phyloP scores from a whole-genome alignment of 2,113 vertebrate genomes.

The Trogon melanurus region DNA sequence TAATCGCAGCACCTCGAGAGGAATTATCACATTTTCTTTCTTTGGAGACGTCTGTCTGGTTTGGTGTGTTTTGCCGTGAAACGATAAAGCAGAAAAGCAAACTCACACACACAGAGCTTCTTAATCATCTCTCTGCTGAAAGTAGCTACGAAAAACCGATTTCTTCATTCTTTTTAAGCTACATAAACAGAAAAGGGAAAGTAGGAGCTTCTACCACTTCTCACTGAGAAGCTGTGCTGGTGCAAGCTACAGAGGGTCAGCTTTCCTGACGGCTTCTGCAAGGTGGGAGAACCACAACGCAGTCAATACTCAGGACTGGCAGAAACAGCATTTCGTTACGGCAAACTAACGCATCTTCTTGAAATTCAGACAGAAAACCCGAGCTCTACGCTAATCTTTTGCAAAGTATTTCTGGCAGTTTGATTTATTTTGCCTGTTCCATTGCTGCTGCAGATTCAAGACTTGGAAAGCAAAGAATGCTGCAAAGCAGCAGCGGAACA shows the following conservation, averaged over 20 bases:
- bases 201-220: neutral
- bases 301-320: neutral
- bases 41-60: constrained; percentile 11
- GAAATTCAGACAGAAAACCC: constrained; percentile 22
- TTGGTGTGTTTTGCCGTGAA: neutral
- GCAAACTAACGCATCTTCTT: neutral
- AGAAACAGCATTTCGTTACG: neutral
- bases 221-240: neutral
- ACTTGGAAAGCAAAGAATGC: constrained; percentile 16
- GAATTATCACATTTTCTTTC: constrained; percentile 27
- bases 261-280: neutral
- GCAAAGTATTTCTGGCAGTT: neutral
- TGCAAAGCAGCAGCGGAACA: neutral
- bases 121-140: neutral
- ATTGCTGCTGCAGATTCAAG: neutral
- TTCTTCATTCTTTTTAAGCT: neutral
- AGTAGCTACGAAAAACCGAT: fast-evolving
- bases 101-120: neutral
- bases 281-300: neutral
- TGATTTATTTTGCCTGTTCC: constrained; percentile 18
- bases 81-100: neutral
- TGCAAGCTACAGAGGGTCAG: neutral
- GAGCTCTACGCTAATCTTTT: neutral
- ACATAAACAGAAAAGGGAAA: neutral
- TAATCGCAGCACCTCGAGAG: constrained; percentile 28